phyloP scores from a whole-genome alignment of 2,888 invertebrate species.

The Ctenicera cuprea region DNA sequence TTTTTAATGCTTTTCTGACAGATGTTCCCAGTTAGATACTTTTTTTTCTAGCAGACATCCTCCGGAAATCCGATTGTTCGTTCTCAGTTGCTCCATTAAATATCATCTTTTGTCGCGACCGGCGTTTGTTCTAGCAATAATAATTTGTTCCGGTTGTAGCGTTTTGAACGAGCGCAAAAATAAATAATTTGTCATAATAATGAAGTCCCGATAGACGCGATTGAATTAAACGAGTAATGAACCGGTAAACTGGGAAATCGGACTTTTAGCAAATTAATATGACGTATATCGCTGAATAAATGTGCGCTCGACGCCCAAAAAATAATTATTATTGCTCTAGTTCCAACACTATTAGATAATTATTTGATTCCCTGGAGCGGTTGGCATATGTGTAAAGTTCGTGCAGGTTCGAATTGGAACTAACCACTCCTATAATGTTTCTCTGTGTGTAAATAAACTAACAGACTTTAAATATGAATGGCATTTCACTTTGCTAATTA shows the following conservation, averaged over 20 bases:
- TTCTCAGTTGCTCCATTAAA: constrained; percentile 27
- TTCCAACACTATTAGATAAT: constrained; percentile 37
- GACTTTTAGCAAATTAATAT: constrained; percentile 31
- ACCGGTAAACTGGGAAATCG: constrained; percentile 29
- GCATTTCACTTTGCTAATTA: constrained; percentile 14
- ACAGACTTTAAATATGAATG: constrained; percentile 11
- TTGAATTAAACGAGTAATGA: constrained; percentile 32
- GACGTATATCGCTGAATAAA: background rate
- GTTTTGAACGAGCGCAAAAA: constrained; percentile 4
- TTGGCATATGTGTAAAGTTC: constrained; percentile 22
- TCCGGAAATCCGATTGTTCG: constrained; percentile 42
- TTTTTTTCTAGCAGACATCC: constrained; percentile 41
- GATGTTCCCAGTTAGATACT: constrained; percentile 31
- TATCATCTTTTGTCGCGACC: constrained; percentile 16
- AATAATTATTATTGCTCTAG: constrained; percentile 19
- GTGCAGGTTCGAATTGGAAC: constrained; percentile 23
- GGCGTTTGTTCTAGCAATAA: constrained; percentile 19
- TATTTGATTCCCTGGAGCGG: constrained; percentile 31
- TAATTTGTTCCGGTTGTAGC: constrained; percentile 27
- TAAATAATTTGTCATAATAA: constrained; percentile 22
- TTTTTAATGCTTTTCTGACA: constrained; percentile 41
- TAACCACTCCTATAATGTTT: constrained; percentile 23
- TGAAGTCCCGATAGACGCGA: constrained; percentile 17
- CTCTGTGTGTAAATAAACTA: constrained; percentile 26
- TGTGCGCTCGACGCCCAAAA: constrained; percentile 9